Conservation (phyloP, 2,888 invertebrate genomes). For the Magallana nippona region DNA sequence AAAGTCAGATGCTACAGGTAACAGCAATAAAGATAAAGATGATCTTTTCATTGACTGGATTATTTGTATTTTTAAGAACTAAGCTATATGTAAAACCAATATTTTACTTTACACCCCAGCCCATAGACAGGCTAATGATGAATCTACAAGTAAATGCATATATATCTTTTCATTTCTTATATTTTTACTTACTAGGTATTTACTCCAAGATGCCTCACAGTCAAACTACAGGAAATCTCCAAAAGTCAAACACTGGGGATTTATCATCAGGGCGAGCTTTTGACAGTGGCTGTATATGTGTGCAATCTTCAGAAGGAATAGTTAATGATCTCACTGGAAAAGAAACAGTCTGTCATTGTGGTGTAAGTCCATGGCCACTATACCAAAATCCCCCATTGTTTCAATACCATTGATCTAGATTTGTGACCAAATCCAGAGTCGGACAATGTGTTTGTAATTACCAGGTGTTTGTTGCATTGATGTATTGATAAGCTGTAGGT, state of each 20-base stretch:
- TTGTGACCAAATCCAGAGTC: too few species aligned
- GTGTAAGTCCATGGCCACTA: conserved; percentile 58
- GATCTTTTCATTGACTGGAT: neutral
- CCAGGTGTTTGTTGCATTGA: too few species aligned
- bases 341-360: conserved; percentile 87
- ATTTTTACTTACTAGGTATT: conserved; percentile 61
- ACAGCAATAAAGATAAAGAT: neutral
- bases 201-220: conserved; percentile 70
- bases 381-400: too few species aligned
- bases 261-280: conserved; percentile 96
- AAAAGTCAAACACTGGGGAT: conserved; percentile 82
- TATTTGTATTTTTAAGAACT: neutral
- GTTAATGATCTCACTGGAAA: conserved; percentile 88
- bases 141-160: neutral
- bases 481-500: too few species aligned
- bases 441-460: too few species aligned
- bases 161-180: neutral
- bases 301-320: conserved; percentile 88
- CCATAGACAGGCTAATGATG: too few species aligned
- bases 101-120: too few species aligned
- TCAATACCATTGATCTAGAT: too few species aligned
- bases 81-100: too few species aligned
- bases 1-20: conserved; percentile 87
- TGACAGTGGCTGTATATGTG: conserved; percentile 93
- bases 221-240: conserved; percentile 55